Evolutionary conservation across 2,888 invertebrate species (phyloP), one percentile per base, ranked within the genome.

Genomic region (Philopedon plagiatum): DNA sequence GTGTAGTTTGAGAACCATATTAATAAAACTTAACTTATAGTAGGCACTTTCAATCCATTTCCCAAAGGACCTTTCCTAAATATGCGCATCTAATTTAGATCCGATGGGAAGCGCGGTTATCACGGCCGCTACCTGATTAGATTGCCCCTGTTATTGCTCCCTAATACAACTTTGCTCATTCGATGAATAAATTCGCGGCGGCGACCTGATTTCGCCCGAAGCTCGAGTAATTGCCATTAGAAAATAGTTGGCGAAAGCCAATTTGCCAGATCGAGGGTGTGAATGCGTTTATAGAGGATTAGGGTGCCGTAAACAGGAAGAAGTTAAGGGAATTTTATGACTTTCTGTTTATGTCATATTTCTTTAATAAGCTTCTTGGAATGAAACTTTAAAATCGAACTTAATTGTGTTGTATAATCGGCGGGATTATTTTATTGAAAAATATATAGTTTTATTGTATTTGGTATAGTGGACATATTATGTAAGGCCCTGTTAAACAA

Each of bases 101-200:
- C 62, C 62, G 51, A 62, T 21, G 64, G 39, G 51, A 64, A 64
- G 23, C 51, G 66, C 66, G 60, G 67, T 67, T 44, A 44, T 23
- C 67, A 62, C 34, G 62, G 62, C 67, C 46, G 44, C 49, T 62
- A 62, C 62, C 62, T 62, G 62, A 62, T 62, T 62, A 62, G 49
- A 49, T 62, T 62, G 44, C 49, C 62, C 51, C 62, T 62, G 49
- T 49, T 62, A 62, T 62, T 62, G 61, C 62, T 62, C 62, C 49
- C 49, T 49, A 62, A 62, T 62, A 62, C 49, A 61, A 46, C 65
- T 46, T 44, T 46, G 49, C 58, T 62, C 49, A 62, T 67, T 44
- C 60, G 58, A 23, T 49, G 60, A 58, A 60, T 57, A 67, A 46
- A 67, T 57, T 67, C 51, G 34, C 39, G 58, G 32, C 26, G 34